Conservation (phyloP, 2,113 vertebrate genomes). For the Lophotis ruficrista region DNA sequence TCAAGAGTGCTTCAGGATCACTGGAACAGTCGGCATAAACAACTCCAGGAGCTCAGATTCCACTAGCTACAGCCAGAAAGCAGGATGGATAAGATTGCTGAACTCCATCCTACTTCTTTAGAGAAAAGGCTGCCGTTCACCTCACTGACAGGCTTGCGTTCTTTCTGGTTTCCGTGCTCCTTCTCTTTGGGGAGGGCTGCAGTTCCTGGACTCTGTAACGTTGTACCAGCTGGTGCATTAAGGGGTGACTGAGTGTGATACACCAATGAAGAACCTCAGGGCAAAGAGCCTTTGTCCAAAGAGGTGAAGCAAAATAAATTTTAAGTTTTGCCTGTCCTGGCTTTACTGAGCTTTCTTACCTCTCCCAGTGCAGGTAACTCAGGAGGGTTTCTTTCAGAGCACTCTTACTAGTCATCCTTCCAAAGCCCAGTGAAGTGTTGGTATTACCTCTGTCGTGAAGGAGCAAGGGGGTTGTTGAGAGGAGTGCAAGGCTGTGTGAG, state of each 20-base stretch:
- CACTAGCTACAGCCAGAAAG: neutral
- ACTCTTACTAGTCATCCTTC: neutral
- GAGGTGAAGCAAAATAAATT: neutral
- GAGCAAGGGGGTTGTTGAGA: neutral
- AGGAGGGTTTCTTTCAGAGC: neutral
- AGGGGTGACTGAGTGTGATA: neutral
- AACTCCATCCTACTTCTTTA: neutral
- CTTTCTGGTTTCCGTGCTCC: neutral
- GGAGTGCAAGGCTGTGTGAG: neutral
- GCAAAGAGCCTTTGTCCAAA: neutral
- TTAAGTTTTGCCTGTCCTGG: neutral
- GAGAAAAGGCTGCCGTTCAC: neutral
- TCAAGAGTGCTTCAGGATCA: neutral
- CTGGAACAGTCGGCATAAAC: neutral
- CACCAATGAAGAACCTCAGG: neutral
- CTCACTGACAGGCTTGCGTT: neutral
- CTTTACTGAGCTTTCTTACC: neutral
- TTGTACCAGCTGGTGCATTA: neutral
- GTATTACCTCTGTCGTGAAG: neutral
- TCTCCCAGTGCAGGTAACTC: neutral
- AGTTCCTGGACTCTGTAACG: neutral
- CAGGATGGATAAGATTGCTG: neutral
- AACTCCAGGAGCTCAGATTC: neutral
- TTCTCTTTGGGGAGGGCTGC: neutral
- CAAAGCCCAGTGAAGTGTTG: neutral